Percentiles rank a stretch among this genome's conserved stretches.
Conservation (phyloP, 92 coral and sea anemone species). For the Porites lobata region DNA sequence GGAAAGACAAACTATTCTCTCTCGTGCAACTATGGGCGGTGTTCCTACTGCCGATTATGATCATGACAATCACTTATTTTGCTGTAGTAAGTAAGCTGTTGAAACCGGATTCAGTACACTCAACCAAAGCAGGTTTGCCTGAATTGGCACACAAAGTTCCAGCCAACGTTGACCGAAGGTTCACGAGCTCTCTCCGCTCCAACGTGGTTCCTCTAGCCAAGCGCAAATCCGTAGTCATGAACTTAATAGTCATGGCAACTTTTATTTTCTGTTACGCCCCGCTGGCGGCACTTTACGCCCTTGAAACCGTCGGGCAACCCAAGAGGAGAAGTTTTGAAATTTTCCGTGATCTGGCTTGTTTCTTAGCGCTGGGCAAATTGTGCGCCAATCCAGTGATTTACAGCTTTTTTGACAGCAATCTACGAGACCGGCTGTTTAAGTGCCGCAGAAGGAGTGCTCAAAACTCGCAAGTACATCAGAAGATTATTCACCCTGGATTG, state of each 20-base stretch:
- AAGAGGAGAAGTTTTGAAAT: slow-evolving; percentile 67
- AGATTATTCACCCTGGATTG: slow-evolving; percentile 73
- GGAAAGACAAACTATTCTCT: slow-evolving; percentile 86
- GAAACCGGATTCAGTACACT: slow-evolving; percentile 65
- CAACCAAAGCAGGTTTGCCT: slow-evolving; percentile 58
- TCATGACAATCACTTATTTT: slow-evolving; percentile 77
- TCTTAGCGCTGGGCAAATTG: slow-evolving; percentile 91
- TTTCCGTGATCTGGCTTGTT: slow-evolving; percentile 83
- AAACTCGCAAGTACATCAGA: slow-evolving; percentile 60
- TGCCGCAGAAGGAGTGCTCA: slow-evolving; percentile 70
- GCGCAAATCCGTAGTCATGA: slow-evolving; percentile 97
- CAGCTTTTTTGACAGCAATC: slow-evolving; percentile 93
- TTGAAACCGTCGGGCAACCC: slow-evolving; percentile 72
- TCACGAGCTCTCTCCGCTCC: slow-evolving; percentile 81
- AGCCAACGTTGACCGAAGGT: slow-evolving; percentile 71
- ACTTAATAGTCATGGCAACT: slow-evolving; percentile 92
- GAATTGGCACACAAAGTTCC: slow-evolving; percentile 66
- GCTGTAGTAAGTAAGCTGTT: slow-evolving; percentile 80
- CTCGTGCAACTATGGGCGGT: slow-evolving; percentile 88
- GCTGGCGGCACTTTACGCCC: slow-evolving; percentile 81
- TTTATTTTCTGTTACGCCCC: slow-evolving; percentile 96
- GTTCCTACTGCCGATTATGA: slow-evolving; percentile 78
- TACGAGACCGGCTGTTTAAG: slow-evolving; percentile 87
- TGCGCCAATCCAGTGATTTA: slow-evolving; percentile 94
- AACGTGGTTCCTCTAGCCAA: slow-evolving; percentile 95